A percentile compares a stretch with the other conserved stretches of the same genome.
Conservation (phyloP, 2,113 vertebrate genomes). For the Scolopax mira region DNA sequence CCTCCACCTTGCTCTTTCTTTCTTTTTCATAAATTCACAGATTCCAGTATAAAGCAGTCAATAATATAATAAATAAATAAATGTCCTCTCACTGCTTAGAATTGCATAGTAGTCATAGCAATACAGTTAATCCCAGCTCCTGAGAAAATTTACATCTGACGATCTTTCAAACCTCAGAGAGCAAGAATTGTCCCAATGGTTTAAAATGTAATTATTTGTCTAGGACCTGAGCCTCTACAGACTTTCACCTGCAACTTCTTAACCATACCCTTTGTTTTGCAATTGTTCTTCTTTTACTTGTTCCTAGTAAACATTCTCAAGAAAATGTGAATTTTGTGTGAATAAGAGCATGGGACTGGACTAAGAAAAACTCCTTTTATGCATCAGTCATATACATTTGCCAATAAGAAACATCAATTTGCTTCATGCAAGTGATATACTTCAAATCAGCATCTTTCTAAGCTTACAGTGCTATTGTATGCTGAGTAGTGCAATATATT, state of each 20-base stretch:
- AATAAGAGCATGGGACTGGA: background rate
- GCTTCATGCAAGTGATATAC: background rate
- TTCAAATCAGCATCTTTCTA: background rate
- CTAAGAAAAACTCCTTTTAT: background rate
- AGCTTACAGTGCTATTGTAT: background rate
- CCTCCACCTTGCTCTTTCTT: background rate
- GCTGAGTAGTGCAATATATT: background rate
- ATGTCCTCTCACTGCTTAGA: background rate
- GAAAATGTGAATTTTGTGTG: background rate
- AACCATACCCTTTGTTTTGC: background rate
- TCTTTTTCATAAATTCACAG: background rate
- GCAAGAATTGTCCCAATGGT: background rate
- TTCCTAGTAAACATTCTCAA: background rate
- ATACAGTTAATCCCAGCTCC: background rate
- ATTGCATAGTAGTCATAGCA: background rate
- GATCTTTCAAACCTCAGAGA: background rate
- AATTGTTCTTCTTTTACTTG: background rate
- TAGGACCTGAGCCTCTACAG: background rate
- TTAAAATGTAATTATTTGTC: background rate
- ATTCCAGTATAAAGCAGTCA: background rate
- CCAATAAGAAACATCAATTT: background rate
- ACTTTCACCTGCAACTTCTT: background rate
- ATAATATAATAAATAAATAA: background rate
- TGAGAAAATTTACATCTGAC: background rate
- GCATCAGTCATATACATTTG: background rate